These are phyloP conservation scores for Chironomus tepperi DNA, from an alignment of 1,140 invertebrate species.

Conservation along the genomic window DNA sequence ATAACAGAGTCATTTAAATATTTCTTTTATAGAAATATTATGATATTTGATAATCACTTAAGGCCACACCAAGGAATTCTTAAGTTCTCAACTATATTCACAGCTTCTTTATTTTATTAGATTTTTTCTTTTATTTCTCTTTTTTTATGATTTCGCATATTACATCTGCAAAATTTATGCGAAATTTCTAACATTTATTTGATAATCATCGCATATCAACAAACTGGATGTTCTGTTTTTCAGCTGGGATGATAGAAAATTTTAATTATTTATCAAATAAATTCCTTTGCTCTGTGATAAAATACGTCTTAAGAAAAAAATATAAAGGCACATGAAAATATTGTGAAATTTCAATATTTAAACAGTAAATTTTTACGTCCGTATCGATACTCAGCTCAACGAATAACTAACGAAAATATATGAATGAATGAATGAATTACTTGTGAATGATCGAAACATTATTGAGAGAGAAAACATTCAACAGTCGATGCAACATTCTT, in stretches of 20 bases:
- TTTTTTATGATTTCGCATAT: not conserved
- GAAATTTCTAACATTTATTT: not conserved
- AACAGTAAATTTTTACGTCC: not conserved
- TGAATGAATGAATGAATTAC: not conserved
- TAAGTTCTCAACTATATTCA: not conserved
- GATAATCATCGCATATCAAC: not conserved
- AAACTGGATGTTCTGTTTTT: not conserved
- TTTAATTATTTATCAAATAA: no score
- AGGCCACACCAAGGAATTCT: not conserved
- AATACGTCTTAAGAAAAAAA: not conserved
- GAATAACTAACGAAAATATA: not conserved
- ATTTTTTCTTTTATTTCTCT: not conserved
- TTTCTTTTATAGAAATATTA: not conserved
- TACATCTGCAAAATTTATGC: not conserved
- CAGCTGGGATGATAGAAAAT: no score
- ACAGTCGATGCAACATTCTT: no score
- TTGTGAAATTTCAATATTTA: constrained; percentile 9
- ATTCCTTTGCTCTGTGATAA: not conserved
- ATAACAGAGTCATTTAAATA: not conserved
- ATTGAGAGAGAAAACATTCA: no score
- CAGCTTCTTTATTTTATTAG: not conserved
- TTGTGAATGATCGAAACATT: not conserved
- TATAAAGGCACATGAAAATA: not conserved
- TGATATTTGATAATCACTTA: not conserved
- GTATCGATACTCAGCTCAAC: not conserved